Percentiles rank a stretch among this genome's conserved stretches.
These are phyloP conservation scores for Pseudomyrmex pallidus DNA, from an alignment of 1,140 invertebrate species.

Conservation along the genomic window DNA sequence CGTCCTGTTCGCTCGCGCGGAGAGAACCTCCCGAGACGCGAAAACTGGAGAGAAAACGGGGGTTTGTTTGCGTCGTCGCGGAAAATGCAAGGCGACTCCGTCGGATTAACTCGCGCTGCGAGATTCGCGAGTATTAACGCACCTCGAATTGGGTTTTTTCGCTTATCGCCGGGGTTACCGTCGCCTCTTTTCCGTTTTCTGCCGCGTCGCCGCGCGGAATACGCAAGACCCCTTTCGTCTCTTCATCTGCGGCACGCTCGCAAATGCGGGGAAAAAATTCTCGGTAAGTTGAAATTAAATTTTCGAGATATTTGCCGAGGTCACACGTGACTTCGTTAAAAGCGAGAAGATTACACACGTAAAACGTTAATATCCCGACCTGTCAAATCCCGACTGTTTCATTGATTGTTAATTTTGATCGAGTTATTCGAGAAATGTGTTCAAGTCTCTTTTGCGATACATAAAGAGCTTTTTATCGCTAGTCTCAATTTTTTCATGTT, in stretches of 20 bases:
- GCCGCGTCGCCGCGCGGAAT: not conserved
- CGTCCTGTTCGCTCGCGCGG: not conserved
- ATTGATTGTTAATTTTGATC: too few relatives aligned
- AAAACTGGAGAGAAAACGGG: not conserved
- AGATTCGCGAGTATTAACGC: constrained; percentile 27
- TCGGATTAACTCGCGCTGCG: not conserved
- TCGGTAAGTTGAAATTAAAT: constrained; percentile 38
- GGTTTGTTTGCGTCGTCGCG: constrained; percentile 8
- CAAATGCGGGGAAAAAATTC: not conserved
- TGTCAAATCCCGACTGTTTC: not conserved
- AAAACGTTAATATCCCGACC: constrained; percentile 28
- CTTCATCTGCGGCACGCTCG: constrained; percentile 6
- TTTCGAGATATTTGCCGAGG: constrained; percentile 27
- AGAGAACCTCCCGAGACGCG: constrained; percentile 26
- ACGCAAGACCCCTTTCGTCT: not conserved
- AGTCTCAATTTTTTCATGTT: too few relatives aligned
- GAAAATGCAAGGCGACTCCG: constrained; percentile 27
- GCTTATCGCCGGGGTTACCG: constrained; percentile 10
- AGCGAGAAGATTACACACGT: not conserved
- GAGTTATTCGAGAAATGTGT: too few relatives aligned
- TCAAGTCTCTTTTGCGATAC: too few relatives aligned
- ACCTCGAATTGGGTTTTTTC: constrained; percentile 28
- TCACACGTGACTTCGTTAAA: constrained; percentile 31
- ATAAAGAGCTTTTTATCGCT: too few relatives aligned
- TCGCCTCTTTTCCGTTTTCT: not conserved